phyloP scores from a whole-genome alignment of 2,888 invertebrate species.

The Lymantria dispar region DNA sequence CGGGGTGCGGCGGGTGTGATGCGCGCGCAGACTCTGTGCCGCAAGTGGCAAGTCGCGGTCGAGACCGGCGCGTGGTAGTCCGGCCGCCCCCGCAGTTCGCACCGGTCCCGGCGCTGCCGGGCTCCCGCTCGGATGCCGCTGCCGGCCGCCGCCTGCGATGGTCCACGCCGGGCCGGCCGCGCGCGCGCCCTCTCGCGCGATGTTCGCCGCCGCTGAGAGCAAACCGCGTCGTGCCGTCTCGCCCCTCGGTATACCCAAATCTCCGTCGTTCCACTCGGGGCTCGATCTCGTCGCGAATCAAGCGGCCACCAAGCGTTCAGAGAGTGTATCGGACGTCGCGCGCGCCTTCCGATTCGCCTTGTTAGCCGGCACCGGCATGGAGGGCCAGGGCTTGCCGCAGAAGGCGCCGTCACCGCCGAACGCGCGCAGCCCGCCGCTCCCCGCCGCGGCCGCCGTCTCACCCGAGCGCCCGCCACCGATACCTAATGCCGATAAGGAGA shows the following conservation, averaged over 20 bases:
- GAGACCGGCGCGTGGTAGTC: conserved; percentile 65
- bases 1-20: conserved; percentile 31
- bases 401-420: conserved; percentile 72
- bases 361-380: conserved; percentile 63
- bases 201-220: conserved; percentile 78
- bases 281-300: conserved; percentile 89
- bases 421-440: conserved; percentile 68
- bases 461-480: conserved; percentile 56
- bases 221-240: conserved; percentile 81
- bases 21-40: conserved; percentile 31
- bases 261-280: conserved; percentile 94
- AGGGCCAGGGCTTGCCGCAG: conserved; percentile 62
- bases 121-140: conserved; percentile 79
- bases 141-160: conserved; percentile 81
- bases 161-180: conserved; percentile 82
- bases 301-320: conserved; percentile 68
- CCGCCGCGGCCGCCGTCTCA: conserved; percentile 48
- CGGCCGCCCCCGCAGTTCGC: conserved; percentile 74
- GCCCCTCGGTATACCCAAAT: conserved; percentile 90
- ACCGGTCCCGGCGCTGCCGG: conserved; percentile 75
- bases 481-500: conserved; percentile 65
- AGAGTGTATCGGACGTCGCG: conserved; percentile 75
- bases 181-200: conserved; percentile 79
- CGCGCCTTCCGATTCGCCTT: conserved; percentile 76
- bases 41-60: conserved; percentile 39